Conservation (phyloP, 1,140 invertebrate genomes). For the Leptinotarsa texana region DNA sequence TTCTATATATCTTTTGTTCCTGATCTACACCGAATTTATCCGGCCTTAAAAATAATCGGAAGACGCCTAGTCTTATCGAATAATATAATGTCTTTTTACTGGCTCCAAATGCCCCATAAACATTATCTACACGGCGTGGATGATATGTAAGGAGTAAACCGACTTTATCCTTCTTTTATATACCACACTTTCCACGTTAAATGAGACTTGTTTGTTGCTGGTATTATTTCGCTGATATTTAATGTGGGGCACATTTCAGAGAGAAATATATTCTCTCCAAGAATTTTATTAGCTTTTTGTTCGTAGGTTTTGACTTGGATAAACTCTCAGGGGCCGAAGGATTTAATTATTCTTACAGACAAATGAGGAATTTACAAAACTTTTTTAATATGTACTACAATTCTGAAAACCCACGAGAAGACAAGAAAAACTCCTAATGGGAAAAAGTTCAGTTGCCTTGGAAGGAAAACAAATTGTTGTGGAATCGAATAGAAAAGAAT, state of each 20-base stretch:
- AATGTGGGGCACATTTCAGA: neutral
- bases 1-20: neutral
- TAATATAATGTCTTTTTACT: conserved; percentile 32
- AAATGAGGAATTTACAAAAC: neutral
- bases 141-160: conserved; percentile 37
- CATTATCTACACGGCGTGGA: conserved; percentile 34
- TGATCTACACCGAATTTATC: conserved; percentile 3
- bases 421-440: too few relatives aligned
- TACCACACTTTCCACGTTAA: conserved; percentile 33
- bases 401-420: too few relatives aligned
- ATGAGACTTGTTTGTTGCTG: conserved; percentile 28
- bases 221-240: neutral
- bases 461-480: too few relatives aligned
- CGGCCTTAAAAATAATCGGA: conserved; percentile 8
- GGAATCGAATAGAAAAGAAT: too few relatives aligned
- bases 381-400: too few relatives aligned
- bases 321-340: neutral
- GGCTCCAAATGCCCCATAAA: conserved; percentile 38
- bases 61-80: conserved; percentile 14
- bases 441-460: too few relatives aligned
- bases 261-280: neutral
- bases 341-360: neutral
- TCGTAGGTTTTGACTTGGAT: neutral
- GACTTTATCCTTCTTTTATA: conserved; percentile 37
- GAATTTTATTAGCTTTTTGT: neutral